Evolutionary conservation across 2,888 invertebrate species (phyloP).

Genomic region (Strigamia crassipes): DNA sequence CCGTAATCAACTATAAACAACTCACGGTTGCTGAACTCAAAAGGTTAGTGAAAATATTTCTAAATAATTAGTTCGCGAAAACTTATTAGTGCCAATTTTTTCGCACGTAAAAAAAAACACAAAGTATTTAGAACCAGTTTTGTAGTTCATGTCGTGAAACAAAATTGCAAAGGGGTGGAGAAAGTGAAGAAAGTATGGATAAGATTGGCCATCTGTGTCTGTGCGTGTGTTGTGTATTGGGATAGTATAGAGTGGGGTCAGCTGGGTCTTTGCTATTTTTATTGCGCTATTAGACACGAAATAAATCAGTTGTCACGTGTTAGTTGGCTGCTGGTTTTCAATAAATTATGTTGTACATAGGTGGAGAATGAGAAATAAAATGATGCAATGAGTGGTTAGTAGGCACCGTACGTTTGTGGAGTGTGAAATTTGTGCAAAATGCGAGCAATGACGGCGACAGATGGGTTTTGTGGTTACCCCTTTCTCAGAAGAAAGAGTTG

Average conservation of each 20-base stretch:
- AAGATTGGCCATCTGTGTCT: constrained; percentile 15
- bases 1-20: background rate
- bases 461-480: constrained; percentile 38
- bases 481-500: constrained; percentile 28
- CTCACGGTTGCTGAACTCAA: background rate
- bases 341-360: constrained; percentile 22
- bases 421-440: constrained; percentile 42
- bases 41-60: background rate
- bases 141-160: background rate
- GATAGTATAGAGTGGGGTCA: constrained; percentile 14
- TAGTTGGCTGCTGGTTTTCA: constrained; percentile 14
- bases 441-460: constrained; percentile 7
- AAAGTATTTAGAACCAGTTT: too few relatives aligned
- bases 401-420: background rate
- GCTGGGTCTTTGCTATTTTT: constrained; percentile 29
- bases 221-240: constrained; percentile 7
- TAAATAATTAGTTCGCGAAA: background rate
- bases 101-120: too few relatives aligned
- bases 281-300: constrained; percentile 34
- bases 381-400: constrained; percentile 5
- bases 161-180: background rate
- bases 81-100: too few relatives aligned
- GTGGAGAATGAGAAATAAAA: background rate
- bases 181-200: background rate
- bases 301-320: constrained; percentile 38